phyloP scores from a whole-genome alignment of 2,888 invertebrate species.

The Brachyptera putata region DNA sequence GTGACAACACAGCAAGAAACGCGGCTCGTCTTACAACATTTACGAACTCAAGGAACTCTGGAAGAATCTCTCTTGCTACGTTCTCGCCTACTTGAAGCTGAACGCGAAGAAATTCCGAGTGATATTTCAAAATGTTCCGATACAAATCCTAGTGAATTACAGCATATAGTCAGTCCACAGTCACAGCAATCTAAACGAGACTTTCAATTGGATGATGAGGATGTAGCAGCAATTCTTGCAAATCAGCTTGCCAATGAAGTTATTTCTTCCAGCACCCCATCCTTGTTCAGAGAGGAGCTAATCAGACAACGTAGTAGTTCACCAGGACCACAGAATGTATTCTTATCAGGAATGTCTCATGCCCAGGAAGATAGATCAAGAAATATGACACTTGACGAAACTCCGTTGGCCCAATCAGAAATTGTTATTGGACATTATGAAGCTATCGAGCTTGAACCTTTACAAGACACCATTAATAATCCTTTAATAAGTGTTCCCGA shows the following conservation, averaged over 20 bases:
- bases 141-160: not conserved
- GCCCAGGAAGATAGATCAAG: no score
- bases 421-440: not conserved
- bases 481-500: no score
- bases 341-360: not conserved
- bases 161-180: not conserved
- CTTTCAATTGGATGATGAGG: conserved; percentile 35
- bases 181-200: conserved; percentile 26
- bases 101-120: conserved; percentile 11
- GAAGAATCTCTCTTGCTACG: conserved; percentile 21
- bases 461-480: not conserved
- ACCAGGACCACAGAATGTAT: not conserved
- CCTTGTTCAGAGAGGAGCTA: not conserved
- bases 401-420: not conserved
- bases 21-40: not conserved
- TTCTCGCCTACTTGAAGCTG: conserved; percentile 24
- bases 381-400: no score
- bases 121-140: not conserved
- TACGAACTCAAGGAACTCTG: not conserved
- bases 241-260: conserved; percentile 36
- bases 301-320: not conserved
- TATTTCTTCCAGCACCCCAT: conserved; percentile 1
- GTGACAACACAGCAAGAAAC: not conserved
- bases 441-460: not conserved
- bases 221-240: conserved; percentile 37